Evolutionary conservation across 2,113 vertebrate genomes (phyloP), one percentile per base, ranked within the genome.

Genomic region (Sminthopsis crassicaudata): DNA sequence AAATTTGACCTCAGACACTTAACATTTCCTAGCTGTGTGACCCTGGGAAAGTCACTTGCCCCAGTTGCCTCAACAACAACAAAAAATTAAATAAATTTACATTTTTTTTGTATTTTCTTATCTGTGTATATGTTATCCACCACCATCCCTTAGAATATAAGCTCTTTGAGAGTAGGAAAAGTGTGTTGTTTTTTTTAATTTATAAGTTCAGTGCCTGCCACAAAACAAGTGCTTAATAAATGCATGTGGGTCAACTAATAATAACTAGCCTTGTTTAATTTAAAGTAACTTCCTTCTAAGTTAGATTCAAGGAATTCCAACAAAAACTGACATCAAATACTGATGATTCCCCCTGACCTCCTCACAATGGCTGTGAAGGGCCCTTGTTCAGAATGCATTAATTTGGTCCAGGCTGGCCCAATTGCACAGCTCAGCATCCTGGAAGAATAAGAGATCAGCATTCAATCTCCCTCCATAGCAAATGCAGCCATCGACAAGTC

Each of bases 401-500:
- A 98, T 98, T 98, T 98, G 98, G 96, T 98, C 95, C 97, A 94
- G 96, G 48, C 95, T 97, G 96, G 98, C 95, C 97, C 97, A 97
- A 98, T 97, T 98, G 98, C 98, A 94, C 4, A 96, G 98, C 98
- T 98, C 98, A 98, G 98, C 98, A 98, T 97, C 98, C 97, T 94
- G 84, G 96, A 95, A 97, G 98, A 98, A 98, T 98, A 97, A 98
- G 98, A 98, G 97, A 98, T 97, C 98, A 98, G 98, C 98, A 98
- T 98, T 98, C 98, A 98, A 92, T 97, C 97, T 96, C 93, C 96
- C 96, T 98, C 98, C 98, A 98, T 97, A 96, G 97, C 98, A 98
- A 98, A 99, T 98, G 97, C 98, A 98, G 95, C 97, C 98, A 97
- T 98, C 97, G 98, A 96, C 97, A 96, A 98, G 98, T 98, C 97